Percentiles rank a stretch among this genome's conserved stretches.
Evolutionary conservation across 2,888 invertebrate genomes (phyloP).

Genomic region (Elgonia sp.): DNA sequence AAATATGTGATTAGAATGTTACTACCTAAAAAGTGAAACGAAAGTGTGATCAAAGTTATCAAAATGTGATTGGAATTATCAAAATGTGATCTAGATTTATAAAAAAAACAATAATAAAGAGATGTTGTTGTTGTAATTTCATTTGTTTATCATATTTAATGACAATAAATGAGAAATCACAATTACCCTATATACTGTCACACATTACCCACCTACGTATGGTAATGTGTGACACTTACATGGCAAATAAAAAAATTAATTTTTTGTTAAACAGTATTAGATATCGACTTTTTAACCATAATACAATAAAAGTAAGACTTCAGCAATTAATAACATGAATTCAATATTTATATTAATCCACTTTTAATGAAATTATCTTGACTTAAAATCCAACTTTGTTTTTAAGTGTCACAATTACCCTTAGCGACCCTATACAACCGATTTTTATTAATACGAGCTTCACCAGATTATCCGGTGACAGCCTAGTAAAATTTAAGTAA

Average conservation of each 20-base stretch:
- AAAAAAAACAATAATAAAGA: conserved; percentile 8
- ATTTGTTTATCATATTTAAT: neutral
- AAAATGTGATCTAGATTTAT: conserved; percentile 35
- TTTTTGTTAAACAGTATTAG: neutral
- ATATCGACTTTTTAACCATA: neutral
- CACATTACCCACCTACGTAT: neutral
- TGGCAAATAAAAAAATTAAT: neutral
- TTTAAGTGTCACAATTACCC: conserved; percentile 1
- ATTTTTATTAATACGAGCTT: too few relatives aligned
- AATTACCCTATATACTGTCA: conserved; percentile 14
- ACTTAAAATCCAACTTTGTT: conserved; percentile 15
- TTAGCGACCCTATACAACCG: neutral
- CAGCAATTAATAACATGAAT: conserved; percentile 3
- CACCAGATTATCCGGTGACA: too few relatives aligned
- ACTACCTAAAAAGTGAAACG: conserved; percentile 10
- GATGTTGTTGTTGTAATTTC: neutral
- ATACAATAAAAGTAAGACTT: conserved; percentile 8
- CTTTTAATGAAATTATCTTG: neutral
- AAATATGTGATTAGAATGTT: conserved; percentile 20
- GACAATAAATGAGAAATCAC: conserved; percentile 1
- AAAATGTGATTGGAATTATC: too few relatives aligned
- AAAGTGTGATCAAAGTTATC: too few relatives aligned
- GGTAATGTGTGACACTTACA: conserved; percentile 8
- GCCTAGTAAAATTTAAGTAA: too few relatives aligned
- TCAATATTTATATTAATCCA: neutral